Evolutionary conservation across 2,888 invertebrate species (phyloP), one percentile per base, ranked within the genome.

Genomic region (Pedicia rivosa): DNA sequence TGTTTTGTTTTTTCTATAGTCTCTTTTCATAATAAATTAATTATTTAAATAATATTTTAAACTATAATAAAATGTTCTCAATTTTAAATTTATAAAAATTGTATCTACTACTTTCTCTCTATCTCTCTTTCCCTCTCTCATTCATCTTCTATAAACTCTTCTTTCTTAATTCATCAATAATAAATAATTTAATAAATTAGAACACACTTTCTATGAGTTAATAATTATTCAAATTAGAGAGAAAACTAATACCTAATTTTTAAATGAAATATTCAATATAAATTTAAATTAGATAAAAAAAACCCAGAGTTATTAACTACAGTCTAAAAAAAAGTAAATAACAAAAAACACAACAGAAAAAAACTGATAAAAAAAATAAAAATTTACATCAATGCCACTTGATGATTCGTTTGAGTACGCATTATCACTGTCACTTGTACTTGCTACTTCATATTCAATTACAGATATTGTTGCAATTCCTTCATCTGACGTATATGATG

Each of bases 381-480:
- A 33, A 40, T 47, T 51, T 51, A 63, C 64, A 48, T 73, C 73
- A 46, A 67, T 67, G 35, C 64, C 65, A 40, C 63, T 68, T 2
- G 71, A 68, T 3, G 68, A 64, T 43, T 62, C 62, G 10, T 51
- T 57, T 20, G 51, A 48, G 17, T 17, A 25, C 4, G 14, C 22
- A 28, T 40, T 38, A 30, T 61, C 62, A 13, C 57, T 54, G 39
- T 59, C 59, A 31, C 41, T 39, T 8, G 26, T 68, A 26, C 67
- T 67, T 15, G 62, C 68, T 5, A 73, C 68, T 49, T 69, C 69
- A 52, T 61, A 68, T 53, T 67, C 65, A 30, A 59, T 43, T 16
- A 50, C 52, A 35, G 47, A 47, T 15, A 49, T 42, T 35, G 54
- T 52, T 14, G 51, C 50, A 32, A 51, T 43, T 13, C 42, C 57